Percentiles rank a stretch among this genome's conserved stretches.
Evolutionary conservation across 2,113 vertebrate species (phyloP).

Genomic region (Xyliphius kryptos): DNA sequence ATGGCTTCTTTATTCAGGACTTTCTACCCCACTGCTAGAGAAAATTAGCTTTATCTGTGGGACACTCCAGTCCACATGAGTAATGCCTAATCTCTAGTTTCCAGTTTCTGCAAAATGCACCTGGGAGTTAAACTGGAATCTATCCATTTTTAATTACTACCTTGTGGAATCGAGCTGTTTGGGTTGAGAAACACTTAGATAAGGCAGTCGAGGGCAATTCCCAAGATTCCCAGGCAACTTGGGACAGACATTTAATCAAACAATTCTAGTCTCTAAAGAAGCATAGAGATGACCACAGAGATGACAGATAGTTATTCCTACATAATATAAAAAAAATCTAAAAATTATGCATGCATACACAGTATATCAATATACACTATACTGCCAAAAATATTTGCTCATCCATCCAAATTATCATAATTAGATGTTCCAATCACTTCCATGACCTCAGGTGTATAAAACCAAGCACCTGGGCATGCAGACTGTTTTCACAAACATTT

Average conservation of each 20-base stretch:
- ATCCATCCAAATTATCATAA: too few relatives aligned
- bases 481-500: too few relatives aligned
- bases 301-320: slow-evolving; percentile 57
- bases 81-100: slow-evolving; percentile 59
- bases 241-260: too few relatives aligned
- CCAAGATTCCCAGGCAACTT: slow-evolving; percentile 21
- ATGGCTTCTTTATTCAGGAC: slow-evolving; percentile 55
- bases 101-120: slow-evolving; percentile 56
- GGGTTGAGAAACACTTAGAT: slow-evolving; percentile 48
- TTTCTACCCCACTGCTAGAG: slow-evolving; percentile 67
- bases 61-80: slow-evolving; percentile 58
- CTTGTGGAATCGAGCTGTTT: slow-evolving; percentile 49
- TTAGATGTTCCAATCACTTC: too few relatives aligned
- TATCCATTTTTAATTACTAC: slow-evolving; percentile 69
- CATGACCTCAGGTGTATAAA: too few relatives aligned
- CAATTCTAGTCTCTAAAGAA: too few relatives aligned
- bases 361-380: too few relatives aligned
- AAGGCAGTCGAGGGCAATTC: slow-evolving; percentile 50
- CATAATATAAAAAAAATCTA: too few relatives aligned
- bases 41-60: slow-evolving; percentile 71
- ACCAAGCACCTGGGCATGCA: too few relatives aligned
- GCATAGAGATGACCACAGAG: too few relatives aligned
- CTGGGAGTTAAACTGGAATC: slow-evolving; percentile 53
- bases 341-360: too few relatives aligned
- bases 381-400: too few relatives aligned